Base-by-base conservation (phyloP, 1,140 invertebrate species). In the Drosophila nebulosa region DNA sequence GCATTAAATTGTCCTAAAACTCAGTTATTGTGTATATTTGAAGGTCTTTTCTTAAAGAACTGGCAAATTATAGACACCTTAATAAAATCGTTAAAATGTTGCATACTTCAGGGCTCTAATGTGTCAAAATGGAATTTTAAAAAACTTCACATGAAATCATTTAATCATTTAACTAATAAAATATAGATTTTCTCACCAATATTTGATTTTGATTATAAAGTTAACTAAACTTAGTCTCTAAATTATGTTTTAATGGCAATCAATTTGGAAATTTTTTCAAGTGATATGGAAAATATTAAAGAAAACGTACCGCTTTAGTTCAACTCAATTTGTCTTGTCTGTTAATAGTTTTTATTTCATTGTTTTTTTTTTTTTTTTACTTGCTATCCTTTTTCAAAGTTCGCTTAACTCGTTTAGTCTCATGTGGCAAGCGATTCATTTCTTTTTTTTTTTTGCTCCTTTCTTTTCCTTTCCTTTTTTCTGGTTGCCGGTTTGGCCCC, bases 381-480 rank as follows among this genome's bases (percentile, higher is more conserved):
- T 14, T 39, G 4, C 3, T 14, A 14, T 14, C 39, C 39, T 9
- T 46, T 46, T 46, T 46, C 16, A 21, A 18, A 46, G 16, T 46
- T 46, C 16, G 21, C 7, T 46, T 46, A 46, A 46, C 39, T 46
- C 39, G 6, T 46, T 46, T 21, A 46, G 39, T 46, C 39, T 18
- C 39, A 46, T 46, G 32, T 32, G 55, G 21, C 52, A 55, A 55
- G 21, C 52, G 46, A 21, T 18, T 50, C 22, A n/a, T 18, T n/a
- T 16, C n/a, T 18, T n/a, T 9, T 24, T 36, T 52, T 75, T 68
- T 75, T 66, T 66, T 68, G 57, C 46, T 71, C 71, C 66, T 63
- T 50, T 66, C 66, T 71, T 63, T 71, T 55, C 68, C 63, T 62
- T 72, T 10, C 21, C 16, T 18, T 21, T 50, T 7, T 12, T 50